Evolutionary conservation across 2,113 vertebrate genomes (phyloP).

Genomic region (Euleptes europaea): DNA sequence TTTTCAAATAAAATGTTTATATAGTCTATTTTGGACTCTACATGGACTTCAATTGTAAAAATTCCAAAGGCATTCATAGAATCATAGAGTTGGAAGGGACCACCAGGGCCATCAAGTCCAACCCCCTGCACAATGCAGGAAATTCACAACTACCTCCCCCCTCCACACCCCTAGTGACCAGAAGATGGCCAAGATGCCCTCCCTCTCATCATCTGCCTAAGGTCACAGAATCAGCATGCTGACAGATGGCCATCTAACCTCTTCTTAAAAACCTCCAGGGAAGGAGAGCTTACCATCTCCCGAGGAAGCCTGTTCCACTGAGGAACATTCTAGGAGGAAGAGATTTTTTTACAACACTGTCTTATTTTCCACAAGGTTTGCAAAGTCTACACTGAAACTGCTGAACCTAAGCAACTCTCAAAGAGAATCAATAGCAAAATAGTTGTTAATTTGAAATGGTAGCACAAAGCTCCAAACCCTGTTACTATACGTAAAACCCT

Average conservation of each 20-base stretch:
- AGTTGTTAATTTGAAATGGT: not conserved
- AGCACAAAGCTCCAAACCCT: not conserved
- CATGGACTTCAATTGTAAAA: not conserved
- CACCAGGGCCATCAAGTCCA: too few species aligned
- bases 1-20: constrained; percentile 5
- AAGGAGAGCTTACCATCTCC: too few species aligned
- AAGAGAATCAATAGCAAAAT: not conserved
- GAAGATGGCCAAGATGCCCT: too few species aligned
- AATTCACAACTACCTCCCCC: too few species aligned
- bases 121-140: too few species aligned
- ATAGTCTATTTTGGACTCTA: not conserved
- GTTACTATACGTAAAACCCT: constrained; percentile 4
- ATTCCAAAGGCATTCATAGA: not conserved
- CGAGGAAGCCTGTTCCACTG: too few species aligned
- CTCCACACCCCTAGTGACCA: too few species aligned
- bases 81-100: too few species aligned
- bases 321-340: not conserved
- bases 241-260: too few species aligned
- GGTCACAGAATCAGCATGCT: too few species aligned
- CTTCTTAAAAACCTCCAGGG: too few species aligned
- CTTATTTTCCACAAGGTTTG: not conserved
- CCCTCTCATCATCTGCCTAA: too few species aligned
- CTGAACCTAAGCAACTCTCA: not conserved
- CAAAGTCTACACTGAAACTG: not conserved
- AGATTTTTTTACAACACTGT: not conserved